Conservation (phyloP, 2,797 vertebrate genomes). For the Macropodus opercularis region DNA sequence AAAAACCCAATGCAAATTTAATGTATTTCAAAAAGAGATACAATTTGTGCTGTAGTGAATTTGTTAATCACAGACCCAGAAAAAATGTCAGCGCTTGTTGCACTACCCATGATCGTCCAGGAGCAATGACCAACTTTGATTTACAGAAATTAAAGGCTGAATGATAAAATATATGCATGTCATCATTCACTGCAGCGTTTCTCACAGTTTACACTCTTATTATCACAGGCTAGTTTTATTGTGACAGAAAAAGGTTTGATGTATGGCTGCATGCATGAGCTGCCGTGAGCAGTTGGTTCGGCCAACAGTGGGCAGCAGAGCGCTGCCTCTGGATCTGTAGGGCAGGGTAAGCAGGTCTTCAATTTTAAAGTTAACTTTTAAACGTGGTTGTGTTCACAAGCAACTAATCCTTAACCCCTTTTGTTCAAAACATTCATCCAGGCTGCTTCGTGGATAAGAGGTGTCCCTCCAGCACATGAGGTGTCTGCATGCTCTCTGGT, state of each 20-base stretch:
- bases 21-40: neutral
- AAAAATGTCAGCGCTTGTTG: neutral
- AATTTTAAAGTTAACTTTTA: conserved; percentile 6
- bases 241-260: too few species aligned
- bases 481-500: neutral
- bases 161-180: neutral
- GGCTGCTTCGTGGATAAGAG: too few species aligned
- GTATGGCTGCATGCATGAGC: neutral
- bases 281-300: conserved; percentile 4
- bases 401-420: neutral
- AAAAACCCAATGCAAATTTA: neutral
- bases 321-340: neutral
- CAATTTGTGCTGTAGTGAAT: neutral
- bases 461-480: conserved; percentile 2
- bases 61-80: neutral
- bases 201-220: neutral
- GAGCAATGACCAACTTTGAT: too few species aligned
- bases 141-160: neutral
- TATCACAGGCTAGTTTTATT: neutral
- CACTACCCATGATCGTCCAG: too few species aligned
- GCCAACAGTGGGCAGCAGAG: conserved; percentile 63
- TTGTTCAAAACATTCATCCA: conserved; percentile 4
- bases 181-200: neutral
- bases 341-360: neutral
- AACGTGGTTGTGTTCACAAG: neutral